Conservation (phyloP, 1,140 invertebrate species). For the Ptiloglossa arizonensis region DNA sequence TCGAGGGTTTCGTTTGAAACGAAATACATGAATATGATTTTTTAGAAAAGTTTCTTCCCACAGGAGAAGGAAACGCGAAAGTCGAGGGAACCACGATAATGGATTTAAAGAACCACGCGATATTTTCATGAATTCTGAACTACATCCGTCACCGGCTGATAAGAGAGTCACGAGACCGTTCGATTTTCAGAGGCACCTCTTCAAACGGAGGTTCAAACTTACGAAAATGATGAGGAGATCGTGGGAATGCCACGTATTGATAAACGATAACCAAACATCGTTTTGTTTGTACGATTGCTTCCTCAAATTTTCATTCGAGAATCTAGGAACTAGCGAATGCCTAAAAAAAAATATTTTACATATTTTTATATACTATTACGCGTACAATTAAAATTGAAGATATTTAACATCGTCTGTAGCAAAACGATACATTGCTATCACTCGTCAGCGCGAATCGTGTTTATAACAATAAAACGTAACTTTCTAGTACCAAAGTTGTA, state of each 20-base stretch:
- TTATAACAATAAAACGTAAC: too few relatives aligned
- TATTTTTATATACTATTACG: too few relatives aligned
- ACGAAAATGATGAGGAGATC: neutral
- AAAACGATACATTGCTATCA: too few relatives aligned
- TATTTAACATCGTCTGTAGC: too few relatives aligned
- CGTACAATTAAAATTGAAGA: too few relatives aligned
- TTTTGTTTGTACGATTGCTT: neutral
- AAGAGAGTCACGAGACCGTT: constrained; percentile 2
- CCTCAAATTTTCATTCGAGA: too few relatives aligned
- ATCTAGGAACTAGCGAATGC: too few relatives aligned
- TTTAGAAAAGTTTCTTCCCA: constrained; percentile 3
- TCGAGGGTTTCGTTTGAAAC: neutral
- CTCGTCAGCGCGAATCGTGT: too few relatives aligned
- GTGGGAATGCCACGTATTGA: neutral
- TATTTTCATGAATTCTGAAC: constrained; percentile 17
- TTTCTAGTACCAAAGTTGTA: too few relatives aligned
- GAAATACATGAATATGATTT: constrained; percentile 27
- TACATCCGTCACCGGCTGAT: neutral
- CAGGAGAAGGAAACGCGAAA: neutral
- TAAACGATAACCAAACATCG: neutral
- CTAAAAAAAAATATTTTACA: too few relatives aligned
- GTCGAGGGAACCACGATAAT: neutral
- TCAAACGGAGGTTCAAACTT: neutral
- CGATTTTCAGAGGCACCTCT: neutral
- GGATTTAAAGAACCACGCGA: neutral